Conservation (phyloP, 2,113 vertebrate species). For the Boleophthalmus pectinirostris region DNA sequence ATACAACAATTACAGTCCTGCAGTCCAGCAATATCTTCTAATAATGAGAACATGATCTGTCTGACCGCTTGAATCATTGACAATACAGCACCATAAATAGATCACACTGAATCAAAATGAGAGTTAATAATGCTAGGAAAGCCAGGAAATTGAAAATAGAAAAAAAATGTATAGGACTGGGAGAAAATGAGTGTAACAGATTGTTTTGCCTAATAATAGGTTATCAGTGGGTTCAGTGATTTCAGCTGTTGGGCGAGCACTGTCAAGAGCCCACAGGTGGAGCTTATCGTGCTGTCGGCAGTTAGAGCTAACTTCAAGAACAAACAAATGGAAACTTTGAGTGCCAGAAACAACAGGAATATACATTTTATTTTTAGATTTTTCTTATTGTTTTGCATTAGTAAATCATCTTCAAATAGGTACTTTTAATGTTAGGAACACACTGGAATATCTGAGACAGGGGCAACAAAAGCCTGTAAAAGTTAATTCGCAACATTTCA, state of each 20-base stretch:
- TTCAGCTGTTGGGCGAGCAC: background rate
- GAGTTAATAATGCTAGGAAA: conserved; percentile 2
- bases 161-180: background rate
- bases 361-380: background rate
- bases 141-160: background rate
- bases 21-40: conserved; percentile 8
- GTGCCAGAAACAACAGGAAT: background rate
- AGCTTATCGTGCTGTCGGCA: background rate
- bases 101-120: background rate
- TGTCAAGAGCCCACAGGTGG: conserved; percentile 11
- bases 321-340: background rate
- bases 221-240: conserved; percentile 2
- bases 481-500: background rate
- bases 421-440: background rate
- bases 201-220: background rate
- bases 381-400: background rate
- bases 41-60: conserved; percentile 5
- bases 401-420: background rate
- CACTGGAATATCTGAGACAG: background rate
- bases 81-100: background rate
- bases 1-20: conserved; percentile 20
- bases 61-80: background rate
- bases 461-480: background rate
- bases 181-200: background rate
- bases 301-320: background rate